Base-by-base conservation (phyloP, 64 coral and sea anemone species). In the Acropora tenuis region DNA sequence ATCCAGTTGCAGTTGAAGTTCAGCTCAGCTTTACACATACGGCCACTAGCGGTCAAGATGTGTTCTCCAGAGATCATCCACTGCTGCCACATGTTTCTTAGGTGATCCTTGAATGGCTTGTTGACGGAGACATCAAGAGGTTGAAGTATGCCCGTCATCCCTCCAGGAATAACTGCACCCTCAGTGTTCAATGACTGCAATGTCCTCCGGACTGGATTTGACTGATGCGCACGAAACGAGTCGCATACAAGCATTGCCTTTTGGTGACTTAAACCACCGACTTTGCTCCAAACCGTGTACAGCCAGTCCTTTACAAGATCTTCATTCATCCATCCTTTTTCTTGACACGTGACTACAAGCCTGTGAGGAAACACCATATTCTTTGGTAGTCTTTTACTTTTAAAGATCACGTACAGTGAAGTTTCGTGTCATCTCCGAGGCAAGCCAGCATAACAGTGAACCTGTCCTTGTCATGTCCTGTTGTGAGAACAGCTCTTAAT, bases 1-100 rank as follows among this genome's bases (percentile, higher is more conserved):
- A 81, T 81, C 85, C 92, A 93, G 40, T 16, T 40, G n/a, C 90
- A 93, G 87, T 88, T 88, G 47, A 88, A 12, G 11, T 80, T 73
- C 16, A 88, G 49, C 30, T 87, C 84, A 41, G 85, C 75, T 81
- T 93, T 93, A 19, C 69, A 13, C 84, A 55, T 80, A 78, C 48
- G 50, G 43, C 92, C 86, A 49, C 75, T 68, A 50, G 84, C 60
- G 53, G 76, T 93, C 13, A 88, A 30, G 8, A 8, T 69, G 60
- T 85, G 82, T 65, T 48, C 67, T 85, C 82, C 82, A 10, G 59
- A 13, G 60, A 69, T 47, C 82, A 85, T 85, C 59, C 82, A 85
- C 2, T 85, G 3, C 43, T 68, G 59, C 55, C 60, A 85, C 67
- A 69, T 85, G 43, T 12, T 9, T 67, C 60, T 65, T 47, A 85